Evolutionary conservation across 1,140 invertebrate species (phyloP), one percentile per base, ranked within the genome.

Genomic region (Tribolium madens): DNA sequence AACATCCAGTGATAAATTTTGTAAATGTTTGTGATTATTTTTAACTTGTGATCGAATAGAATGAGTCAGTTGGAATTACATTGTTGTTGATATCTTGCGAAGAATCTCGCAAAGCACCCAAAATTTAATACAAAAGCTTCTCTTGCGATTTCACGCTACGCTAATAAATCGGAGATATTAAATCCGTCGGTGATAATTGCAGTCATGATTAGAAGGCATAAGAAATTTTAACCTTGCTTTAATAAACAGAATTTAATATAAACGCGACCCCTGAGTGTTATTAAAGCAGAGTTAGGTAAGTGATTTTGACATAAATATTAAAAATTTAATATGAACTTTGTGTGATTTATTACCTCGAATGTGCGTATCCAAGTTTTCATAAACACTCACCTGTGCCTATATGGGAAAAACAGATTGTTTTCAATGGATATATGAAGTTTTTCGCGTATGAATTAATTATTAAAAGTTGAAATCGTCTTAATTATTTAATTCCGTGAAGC

Each of bases 241-340:
- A 71, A 72, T 50, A 72, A 72, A 72, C 70, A 72, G 50, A 50
- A 50, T 50, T 72, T 72, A 72, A 72, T 72, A 72, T 72, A 72
- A 72, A 52, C 70, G 70, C 68, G 47, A 15, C 36, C 70, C 21
- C 70, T 52, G 14, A 26, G 47, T 31, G 42, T 72, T 72, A 72
- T 52, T 72, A 72, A 72, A 48, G 70, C 70, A 52, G 18, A 72
- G 15, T 48, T 52, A 47, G 42, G 46, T 48, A 78, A 78, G 73
- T 75, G 73, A 78, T 78, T 78, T 68, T 73, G 73, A 72, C 77
- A 78, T 75, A 75, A 78, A 78, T 78, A 78, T 78, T 75, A 75
- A 78, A 78, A 75, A 75, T 78, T 78, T 78, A 78, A 78, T 78
- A 75, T 52, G 68, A 71, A 74, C 68, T 70, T 42, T 17, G 52